These are phyloP conservation scores for Cyphomyrus plagiostoma DNA, from an alignment of 2,113 vertebrate genomes.

Conservation along the genomic window DNA sequence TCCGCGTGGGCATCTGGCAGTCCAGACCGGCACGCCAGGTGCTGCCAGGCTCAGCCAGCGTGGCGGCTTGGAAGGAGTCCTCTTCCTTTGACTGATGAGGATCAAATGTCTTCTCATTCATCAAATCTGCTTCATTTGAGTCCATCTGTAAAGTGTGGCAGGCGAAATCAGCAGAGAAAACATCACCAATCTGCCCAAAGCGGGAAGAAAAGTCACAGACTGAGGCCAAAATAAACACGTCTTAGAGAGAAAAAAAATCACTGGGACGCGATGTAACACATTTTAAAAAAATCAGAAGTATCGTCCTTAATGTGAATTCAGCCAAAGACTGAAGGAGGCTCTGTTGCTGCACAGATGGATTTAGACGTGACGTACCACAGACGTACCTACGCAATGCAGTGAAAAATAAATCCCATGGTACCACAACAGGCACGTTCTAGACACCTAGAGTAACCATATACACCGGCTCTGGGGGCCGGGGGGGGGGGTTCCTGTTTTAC, in stretches of 20 bases:
- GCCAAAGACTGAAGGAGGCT: neutral
- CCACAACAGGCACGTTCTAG: neutral
- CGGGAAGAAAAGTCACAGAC: neutral
- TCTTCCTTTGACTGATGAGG: conserved; percentile 51
- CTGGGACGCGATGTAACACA: neutral
- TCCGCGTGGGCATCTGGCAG: conserved; percentile 40
- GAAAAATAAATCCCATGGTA: neutral
- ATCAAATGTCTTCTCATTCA: conserved; percentile 54
- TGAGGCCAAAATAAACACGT: neutral
- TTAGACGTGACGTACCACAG: neutral
- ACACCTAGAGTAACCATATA: neutral
- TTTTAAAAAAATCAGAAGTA: neutral
- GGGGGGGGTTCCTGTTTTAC: neutral
- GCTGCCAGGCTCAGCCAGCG: conserved; percentile 51
- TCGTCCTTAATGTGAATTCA: neutral
- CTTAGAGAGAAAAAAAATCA: neutral
- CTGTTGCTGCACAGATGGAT: neutral
- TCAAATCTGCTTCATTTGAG: conserved; percentile 55
- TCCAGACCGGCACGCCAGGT: conserved; percentile 46
- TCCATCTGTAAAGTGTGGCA: conserved; percentile 57
- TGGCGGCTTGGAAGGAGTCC: conserved; percentile 54
- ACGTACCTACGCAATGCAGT: neutral
- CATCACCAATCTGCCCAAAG: neutral
- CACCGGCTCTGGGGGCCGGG: neutral
- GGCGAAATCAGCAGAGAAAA: neutral